phyloP scores from a whole-genome alignment of 2,888 invertebrate species.

The Sesia apiformis region DNA sequence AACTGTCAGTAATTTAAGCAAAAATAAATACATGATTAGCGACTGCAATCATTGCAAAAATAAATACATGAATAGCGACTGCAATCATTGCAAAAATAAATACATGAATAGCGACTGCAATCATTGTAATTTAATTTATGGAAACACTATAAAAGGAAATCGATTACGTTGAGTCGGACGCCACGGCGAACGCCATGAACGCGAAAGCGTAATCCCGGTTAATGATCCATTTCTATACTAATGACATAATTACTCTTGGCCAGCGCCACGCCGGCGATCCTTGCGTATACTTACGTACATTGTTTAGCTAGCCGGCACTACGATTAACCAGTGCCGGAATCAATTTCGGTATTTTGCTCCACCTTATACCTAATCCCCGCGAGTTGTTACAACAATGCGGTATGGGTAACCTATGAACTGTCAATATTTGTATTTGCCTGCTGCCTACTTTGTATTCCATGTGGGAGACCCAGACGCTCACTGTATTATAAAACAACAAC shows the following conservation, averaged over 20 bases:
- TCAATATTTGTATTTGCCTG: background rate
- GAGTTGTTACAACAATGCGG: too few relatives aligned
- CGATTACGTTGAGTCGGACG: background rate
- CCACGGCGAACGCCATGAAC: conserved; percentile 2
- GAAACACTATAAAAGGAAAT: too few relatives aligned
- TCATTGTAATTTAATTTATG: too few relatives aligned
- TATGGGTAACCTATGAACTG: too few relatives aligned
- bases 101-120: too few relatives aligned
- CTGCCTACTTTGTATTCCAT: conserved; percentile 29
- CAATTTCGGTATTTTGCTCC: too few relatives aligned
- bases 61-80: too few relatives aligned
- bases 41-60: too few relatives aligned
- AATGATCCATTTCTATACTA: conserved; percentile 10
- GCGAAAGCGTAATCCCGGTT: conserved; percentile 9
- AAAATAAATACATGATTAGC: too few relatives aligned
- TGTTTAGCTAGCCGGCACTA: background rate
- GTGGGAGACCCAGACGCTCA: conserved; percentile 17
- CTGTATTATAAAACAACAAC: conserved; percentile 27
- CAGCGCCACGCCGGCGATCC: background rate
- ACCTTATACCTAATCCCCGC: too few relatives aligned
- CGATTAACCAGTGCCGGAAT: background rate
- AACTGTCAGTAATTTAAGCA: too few relatives aligned
- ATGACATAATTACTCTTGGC: conserved; percentile 7
- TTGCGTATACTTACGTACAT: background rate
- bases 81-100: too few relatives aligned